Conservation (phyloP, 2,797 vertebrate genomes). For the Smutsia gigantea region DNA sequence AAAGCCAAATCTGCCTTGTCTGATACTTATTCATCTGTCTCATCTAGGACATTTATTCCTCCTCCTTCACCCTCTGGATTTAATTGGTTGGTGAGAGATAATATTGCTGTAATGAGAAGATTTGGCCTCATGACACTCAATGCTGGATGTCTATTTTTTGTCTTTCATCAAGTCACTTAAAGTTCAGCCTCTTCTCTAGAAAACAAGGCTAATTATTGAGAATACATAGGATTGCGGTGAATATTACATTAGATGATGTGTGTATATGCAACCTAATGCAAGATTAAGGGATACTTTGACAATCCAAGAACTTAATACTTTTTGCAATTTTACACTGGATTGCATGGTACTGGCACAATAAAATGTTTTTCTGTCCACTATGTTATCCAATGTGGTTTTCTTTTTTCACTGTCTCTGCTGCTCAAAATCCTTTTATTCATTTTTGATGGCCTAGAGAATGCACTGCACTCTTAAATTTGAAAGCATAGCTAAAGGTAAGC, state of each 20-base stretch:
- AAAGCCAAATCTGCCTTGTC: not conserved
- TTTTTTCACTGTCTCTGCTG: not conserved
- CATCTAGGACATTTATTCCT: not conserved
- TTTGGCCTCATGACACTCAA: not conserved
- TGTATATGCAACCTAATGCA: not conserved
- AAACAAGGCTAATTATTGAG: slow-evolving; percentile 7
- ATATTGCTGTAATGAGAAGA: not conserved
- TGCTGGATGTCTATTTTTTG: not conserved
- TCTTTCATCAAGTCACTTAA: slow-evolving; percentile 5
- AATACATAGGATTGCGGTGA: not conserved
- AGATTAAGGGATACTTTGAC: not conserved
- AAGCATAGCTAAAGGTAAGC: not conserved
- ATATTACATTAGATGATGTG: not conserved
- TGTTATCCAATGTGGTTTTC: not conserved
- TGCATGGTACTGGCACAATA: not conserved
- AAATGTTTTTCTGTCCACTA: not conserved
- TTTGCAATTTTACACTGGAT: not conserved
- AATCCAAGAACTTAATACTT: not conserved
- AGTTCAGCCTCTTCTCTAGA: not conserved
- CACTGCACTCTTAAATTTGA: not conserved
- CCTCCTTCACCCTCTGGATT: not conserved
- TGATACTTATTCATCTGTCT: not conserved
- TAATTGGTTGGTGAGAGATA: not conserved
- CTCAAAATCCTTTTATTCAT: not conserved
- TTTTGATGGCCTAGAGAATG: not conserved